Base-by-base conservation (phyloP, 2,888 invertebrate genomes). In the Girardia tigrina region DNA sequence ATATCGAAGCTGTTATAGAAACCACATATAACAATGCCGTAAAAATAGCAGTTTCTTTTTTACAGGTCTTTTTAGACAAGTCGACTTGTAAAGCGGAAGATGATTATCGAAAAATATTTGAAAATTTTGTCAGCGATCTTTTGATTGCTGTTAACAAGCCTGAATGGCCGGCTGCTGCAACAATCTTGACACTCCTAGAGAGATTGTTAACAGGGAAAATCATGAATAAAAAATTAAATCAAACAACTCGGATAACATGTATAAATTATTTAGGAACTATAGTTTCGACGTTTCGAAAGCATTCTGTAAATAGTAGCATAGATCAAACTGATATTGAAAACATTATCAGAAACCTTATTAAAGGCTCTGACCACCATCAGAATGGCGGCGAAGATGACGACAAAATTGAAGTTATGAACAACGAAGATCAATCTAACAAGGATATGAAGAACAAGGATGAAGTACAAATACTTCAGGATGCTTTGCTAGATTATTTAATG, bases 161-260 rank as follows among this genome's bases (percentile, higher is more conserved):
- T 0, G 95, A 97, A 85, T 99, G 98, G 97, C 98, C 98, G 29
- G 95, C 97, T 4, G 92, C 98, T 27, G 98, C 99, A 84, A 85
- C 97, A 78, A 86, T 98, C 77, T 82, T 86, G 27, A 85, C 84
- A 79, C 79, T 86, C 69, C 80, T 86, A 36, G 86, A 86, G 28
- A 81, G 83, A 78, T 82, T 86, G 29, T 79, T 85, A 77, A 84
- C 89, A 14, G 86, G 88, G 73, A 89, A 90, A 83, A 90, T 90
- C 83, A 92, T 93, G 42, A 94, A 94, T 85, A 97, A 95, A 84
- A 88, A 90, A 4, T 26, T 77, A 4, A 97, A 98, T 83, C 94
- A 97, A 89, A 90, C 94, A 0, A 88, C 97, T 78, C 88, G 98
- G 73, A 91, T 95, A 75, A 94, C 95, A 2, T 94, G 95, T 75